Evolutionary conservation across 2,888 invertebrate genomes (phyloP).

Genomic region (Leistus spinibarbis): DNA sequence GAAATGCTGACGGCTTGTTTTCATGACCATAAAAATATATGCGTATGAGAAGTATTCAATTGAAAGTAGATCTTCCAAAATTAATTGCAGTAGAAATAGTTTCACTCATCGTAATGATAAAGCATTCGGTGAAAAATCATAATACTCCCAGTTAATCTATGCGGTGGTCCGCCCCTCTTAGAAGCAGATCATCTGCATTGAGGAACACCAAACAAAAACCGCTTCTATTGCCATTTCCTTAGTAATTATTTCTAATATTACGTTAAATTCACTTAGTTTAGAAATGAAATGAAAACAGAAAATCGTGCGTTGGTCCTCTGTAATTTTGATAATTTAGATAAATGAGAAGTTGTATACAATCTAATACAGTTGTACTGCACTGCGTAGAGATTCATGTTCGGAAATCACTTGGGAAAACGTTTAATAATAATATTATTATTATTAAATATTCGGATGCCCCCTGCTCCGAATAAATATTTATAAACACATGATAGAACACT

Average conservation of each 20-base stretch:
- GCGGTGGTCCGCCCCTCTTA: no score
- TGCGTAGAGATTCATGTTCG: background rate
- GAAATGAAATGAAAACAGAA: background rate
- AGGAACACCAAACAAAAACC: background rate
- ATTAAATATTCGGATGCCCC: background rate
- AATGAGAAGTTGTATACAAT: background rate
- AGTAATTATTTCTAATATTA: background rate
- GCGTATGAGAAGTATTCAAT: no score
- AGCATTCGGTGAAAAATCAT: no score
- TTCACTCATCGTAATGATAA: no score
- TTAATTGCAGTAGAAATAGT: no score
- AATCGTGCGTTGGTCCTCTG: background rate
- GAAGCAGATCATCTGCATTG: background rate
- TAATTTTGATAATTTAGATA: background rate
- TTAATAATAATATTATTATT: background rate
- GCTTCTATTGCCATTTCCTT: background rate
- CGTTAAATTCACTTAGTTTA: background rate
- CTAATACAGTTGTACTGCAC: no score
- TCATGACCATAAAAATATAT: no score
- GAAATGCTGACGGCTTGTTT: no score
- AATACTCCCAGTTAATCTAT: no score
- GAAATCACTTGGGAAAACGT: background rate
- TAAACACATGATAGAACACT: background rate
- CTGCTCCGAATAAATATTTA: background rate
- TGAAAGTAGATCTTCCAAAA: no score